Evolutionary conservation across 2,888 invertebrate species (phyloP).

Genomic region (Halictus quadricinctus): DNA sequence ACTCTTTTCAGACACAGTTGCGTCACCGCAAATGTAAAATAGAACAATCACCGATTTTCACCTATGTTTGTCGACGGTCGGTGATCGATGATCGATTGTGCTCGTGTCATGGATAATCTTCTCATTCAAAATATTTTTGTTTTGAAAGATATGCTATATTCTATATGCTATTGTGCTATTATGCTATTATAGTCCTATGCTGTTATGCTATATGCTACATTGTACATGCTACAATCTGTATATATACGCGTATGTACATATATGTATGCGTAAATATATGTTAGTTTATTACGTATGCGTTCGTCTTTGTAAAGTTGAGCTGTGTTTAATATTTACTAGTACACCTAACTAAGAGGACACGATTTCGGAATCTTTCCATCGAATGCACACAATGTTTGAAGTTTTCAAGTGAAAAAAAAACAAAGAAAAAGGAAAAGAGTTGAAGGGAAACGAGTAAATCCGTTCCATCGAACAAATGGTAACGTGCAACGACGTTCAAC

Average conservation of each 20-base stretch:
- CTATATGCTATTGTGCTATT: not conserved
- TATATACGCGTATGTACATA: not conserved
- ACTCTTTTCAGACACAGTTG: slow-evolving; percentile 17
- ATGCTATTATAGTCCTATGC: not conserved
- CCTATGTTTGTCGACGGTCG: not conserved
- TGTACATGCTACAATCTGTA: not conserved
- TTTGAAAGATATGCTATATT: slow-evolving; percentile 1
- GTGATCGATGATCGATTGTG: not conserved
- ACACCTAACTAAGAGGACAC: slow-evolving; percentile 6
- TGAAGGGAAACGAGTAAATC: slow-evolving; percentile 23
- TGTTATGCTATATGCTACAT: not conserved
- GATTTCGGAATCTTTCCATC: not conserved
- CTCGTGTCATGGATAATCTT: slow-evolving; percentile 12
- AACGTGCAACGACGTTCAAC: slow-evolving; percentile 4
- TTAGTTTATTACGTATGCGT: slow-evolving; percentile 29
- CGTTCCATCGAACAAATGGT: slow-evolving; percentile 1
- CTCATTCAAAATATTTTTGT: slow-evolving; percentile 7
- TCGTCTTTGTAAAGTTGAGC: slow-evolving; percentile 32
- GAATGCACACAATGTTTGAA: not conserved
- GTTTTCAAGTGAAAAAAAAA: not conserved
- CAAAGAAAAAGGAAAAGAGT: slow-evolving; percentile 4
- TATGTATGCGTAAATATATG: not conserved
- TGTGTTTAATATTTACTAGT: not conserved
- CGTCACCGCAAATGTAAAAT: slow-evolving; percentile 9
- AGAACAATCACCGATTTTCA: slow-evolving; percentile 13